phyloP scores from a whole-genome alignment of 2,113 vertebrate genomes.

The Pogona vitticeps region DNA sequence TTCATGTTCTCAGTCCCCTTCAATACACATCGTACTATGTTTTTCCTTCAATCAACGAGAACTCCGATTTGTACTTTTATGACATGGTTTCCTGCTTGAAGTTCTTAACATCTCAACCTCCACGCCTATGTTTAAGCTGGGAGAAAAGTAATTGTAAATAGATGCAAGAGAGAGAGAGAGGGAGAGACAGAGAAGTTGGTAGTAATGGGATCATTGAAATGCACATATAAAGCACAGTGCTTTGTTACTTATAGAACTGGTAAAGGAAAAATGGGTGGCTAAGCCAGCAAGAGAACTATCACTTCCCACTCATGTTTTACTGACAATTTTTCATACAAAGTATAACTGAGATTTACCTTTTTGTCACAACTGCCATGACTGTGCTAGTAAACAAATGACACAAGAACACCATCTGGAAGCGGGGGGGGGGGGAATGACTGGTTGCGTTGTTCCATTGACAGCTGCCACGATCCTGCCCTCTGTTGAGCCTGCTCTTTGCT shows the following conservation, averaged over 20 bases:
- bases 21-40: too few species aligned
- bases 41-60: neutral
- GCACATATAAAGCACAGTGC: neutral
- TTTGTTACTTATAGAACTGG: neutral
- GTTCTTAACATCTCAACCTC: neutral
- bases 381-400: neutral
- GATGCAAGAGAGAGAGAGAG: neutral
- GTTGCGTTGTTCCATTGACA: too few species aligned
- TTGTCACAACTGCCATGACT: slow-evolving; percentile 6
- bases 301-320: slow-evolving; percentile 28
- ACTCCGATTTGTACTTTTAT: neutral
- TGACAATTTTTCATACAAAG: slow-evolving; percentile 9
- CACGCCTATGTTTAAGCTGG: neutral
- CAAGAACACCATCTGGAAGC: neutral
- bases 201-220: neutral
- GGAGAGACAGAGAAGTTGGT: neutral
- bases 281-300: slow-evolving; percentile 4
- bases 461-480: neutral
- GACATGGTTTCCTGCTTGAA: neutral
- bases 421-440: neutral
- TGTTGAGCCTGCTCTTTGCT: neutral
- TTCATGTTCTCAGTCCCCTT: too few species aligned
- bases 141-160: neutral
- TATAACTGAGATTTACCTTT: slow-evolving; percentile 13
- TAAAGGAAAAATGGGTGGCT: neutral